Conservation (phyloP, 2,113 vertebrate genomes). For the Dicentrarchus labrax region DNA sequence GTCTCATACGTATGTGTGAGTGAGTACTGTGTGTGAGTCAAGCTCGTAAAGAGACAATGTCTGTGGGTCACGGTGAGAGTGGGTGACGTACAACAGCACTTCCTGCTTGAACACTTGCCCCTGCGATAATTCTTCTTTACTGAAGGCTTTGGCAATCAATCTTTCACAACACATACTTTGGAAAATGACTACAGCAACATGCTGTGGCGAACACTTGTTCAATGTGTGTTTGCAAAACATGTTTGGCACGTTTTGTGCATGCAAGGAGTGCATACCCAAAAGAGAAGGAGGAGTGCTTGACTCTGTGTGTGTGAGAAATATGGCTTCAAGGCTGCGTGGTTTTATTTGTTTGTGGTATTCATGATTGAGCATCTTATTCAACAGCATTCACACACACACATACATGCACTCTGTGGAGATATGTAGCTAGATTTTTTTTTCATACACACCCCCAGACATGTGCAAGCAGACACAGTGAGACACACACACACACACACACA, state of each 20-base stretch:
- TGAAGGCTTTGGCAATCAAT: constrained; percentile 70
- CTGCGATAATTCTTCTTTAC: constrained; percentile 54
- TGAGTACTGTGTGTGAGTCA: constrained; percentile 24
- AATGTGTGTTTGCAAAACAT: constrained; percentile 25
- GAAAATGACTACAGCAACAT: constrained; percentile 59
- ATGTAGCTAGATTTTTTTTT: constrained; percentile 33
- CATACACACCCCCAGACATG: constrained; percentile 8
- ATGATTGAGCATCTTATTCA: constrained; percentile 48
- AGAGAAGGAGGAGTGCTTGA: constrained; percentile 25
- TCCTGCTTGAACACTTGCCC: constrained; percentile 44
- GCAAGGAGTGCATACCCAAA: constrained; percentile 2
- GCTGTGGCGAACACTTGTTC: not conserved
- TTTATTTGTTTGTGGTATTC: constrained; percentile 28
- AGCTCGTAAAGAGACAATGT: constrained; percentile 33
- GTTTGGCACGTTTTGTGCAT: not conserved
- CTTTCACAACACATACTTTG: constrained; percentile 64
- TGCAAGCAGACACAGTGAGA: not conserved
- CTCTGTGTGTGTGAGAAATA: constrained; percentile 26
- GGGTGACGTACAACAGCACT: constrained; percentile 41
- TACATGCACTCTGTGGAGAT: not conserved
- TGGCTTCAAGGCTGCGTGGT: constrained; percentile 24
- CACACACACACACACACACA: not conserved
- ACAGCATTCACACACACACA: not conserved
- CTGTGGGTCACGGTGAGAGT: constrained; percentile 52
- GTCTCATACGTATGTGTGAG: constrained; percentile 25